phyloP scores from a whole-genome alignment of 30 jellyfish, hydroid and myxozoan species.

The Chrysaora quinquecirrha region DNA sequence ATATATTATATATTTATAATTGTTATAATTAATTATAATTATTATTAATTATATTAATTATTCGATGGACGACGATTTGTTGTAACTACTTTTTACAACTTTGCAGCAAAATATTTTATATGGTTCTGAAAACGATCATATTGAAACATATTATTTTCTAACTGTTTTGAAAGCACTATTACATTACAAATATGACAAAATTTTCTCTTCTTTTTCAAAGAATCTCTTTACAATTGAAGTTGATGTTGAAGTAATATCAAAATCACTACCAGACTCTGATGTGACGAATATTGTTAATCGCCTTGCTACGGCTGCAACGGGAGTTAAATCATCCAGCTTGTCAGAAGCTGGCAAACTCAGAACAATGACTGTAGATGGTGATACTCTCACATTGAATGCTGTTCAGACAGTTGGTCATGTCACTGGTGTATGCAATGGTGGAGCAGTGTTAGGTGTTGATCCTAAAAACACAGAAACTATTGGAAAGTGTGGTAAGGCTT shows the following conservation, averaged over 20 bases:
- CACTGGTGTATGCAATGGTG: conserved; percentile 85
- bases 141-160: too few relatives aligned
- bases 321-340: conserved; percentile 24
- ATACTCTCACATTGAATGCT: conserved; percentile 61
- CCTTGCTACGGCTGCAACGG: conserved; percentile 31
- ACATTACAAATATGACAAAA: too few relatives aligned
- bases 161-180: too few relatives aligned
- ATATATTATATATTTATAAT: too few relatives aligned
- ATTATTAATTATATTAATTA: too few relatives aligned
- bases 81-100: too few relatives aligned
- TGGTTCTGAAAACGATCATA: too few relatives aligned
- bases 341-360: conserved; percentile 69
- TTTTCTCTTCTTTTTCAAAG: conserved; percentile 26
- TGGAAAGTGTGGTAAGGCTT: conserved; percentile 66
- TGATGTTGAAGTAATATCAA: conserved; percentile 81
- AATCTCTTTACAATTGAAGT: conserved; percentile 70
- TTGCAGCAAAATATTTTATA: too few relatives aligned
- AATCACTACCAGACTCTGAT: conserved; percentile 30
- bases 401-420: conserved; percentile 88
- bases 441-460: conserved; percentile 68
- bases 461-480: conserved; percentile 5
- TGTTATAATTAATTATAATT: too few relatives aligned
- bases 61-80: too few relatives aligned
- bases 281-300: conserved; percentile 12
- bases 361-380: conserved; percentile 74